Base-by-base conservation (phyloP, 2,888 invertebrate genomes). In the Sabatieria punctata region DNA sequence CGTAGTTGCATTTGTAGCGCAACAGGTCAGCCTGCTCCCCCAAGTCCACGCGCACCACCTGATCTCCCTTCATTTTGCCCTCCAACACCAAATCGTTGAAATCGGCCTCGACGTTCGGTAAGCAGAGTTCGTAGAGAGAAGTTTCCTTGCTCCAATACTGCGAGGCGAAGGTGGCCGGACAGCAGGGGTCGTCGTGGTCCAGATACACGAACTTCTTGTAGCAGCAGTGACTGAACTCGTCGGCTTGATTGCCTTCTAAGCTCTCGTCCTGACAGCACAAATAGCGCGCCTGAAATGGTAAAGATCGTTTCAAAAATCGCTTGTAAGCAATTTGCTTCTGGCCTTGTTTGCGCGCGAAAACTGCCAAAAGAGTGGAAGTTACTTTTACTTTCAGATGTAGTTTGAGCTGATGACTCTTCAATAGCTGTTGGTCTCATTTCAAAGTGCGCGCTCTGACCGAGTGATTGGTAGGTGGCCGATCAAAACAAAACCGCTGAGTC, bases 171-270 rank as follows among this genome's bases (percentile, higher is more conserved):
- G 21, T 39, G 15, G 45, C 42, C n/a, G 58, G 55, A 41, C 62
- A 62, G 41, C 62, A 62, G 6, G 52, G 47, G 45, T 59, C 58
- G 58, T 61, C 37, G 6, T 8, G 15, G 18, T 37, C 37, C 27
- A 56, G 54, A 4, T 47, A 51, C 2, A 59, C 53, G 40, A 64
- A 63, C 4, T 52, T 41, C 13, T 52, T 52, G 48, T 57, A 56
- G 44, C 63, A 63, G 46, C 63, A 63, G 25, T 54, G 52, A 42
- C 56, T 59, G 52, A 63, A 63, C 19, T 54, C 48, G 49, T 63
- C 60, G 3, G 59, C 51, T n/a, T 42, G 23, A 21, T 49, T 51
- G n/a, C 49, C 51, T 1, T 49, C 45, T 0, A 53, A 49, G 11
- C 38, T 27, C 4, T 27, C 24, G 21, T 47, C 39, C n/a, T 53